Percentiles rank a stretch among this genome's conserved stretches.
These are phyloP conservation scores for Theocolax elegans DNA, from an alignment of 1,140 invertebrate genomes.

Conservation along the genomic window DNA sequence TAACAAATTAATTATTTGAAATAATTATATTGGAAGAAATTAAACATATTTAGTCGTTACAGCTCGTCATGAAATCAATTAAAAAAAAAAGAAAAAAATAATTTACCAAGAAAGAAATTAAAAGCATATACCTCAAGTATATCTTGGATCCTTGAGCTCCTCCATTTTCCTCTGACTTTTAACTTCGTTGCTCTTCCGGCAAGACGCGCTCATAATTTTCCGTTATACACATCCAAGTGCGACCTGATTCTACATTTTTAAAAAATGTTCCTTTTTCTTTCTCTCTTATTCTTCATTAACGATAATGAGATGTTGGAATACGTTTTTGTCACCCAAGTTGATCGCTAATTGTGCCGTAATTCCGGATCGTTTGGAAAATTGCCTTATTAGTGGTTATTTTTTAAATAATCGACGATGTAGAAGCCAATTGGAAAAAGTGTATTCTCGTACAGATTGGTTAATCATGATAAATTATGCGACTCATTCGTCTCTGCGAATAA, in stretches of 20 bases:
- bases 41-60: no score
- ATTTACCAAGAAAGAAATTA: background rate
- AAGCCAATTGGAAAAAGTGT: no score
- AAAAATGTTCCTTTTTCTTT: conserved; percentile 2
- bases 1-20: no score
- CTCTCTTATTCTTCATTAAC: background rate
- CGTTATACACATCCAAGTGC: background rate
- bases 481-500: no score
- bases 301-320: conserved; percentile 3
- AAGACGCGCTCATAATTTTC: conserved; percentile 2
- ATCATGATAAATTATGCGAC: no score
- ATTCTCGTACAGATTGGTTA: no score
- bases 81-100: background rate
- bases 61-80: no score
- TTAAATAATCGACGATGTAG: no score
- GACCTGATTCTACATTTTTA: conserved; percentile 9
- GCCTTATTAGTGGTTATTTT: no score
- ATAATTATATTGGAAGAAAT: no score
- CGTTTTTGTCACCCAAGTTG: background rate
- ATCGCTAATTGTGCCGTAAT: no score
- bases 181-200: background rate
- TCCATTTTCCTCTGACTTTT: background rate
- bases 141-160: background rate
- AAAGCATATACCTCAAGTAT: background rate
- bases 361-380: no score